These are phyloP conservation scores for Carduelis carduelis DNA, from an alignment of 2,797 vertebrate species.

Conservation along the genomic window DNA sequence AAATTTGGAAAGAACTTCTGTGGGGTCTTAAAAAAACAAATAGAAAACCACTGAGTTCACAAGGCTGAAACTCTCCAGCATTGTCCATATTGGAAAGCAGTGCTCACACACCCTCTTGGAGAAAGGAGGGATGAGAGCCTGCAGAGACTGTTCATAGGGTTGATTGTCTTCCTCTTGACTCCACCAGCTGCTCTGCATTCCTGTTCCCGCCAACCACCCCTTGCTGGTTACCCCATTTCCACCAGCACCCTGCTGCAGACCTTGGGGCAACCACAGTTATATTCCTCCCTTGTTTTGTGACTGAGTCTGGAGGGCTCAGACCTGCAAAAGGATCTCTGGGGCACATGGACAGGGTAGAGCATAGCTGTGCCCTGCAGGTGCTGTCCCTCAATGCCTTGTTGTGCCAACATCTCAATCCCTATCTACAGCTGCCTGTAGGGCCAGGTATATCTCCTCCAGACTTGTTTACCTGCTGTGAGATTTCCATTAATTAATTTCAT, in stretches of 20 bases:
- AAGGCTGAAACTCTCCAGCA: background rate
- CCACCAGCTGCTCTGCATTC: background rate
- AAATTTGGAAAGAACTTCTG: background rate
- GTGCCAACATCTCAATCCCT: background rate
- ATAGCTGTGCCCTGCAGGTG: background rate
- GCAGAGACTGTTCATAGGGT: background rate
- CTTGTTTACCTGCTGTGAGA: background rate
- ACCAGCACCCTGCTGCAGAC: background rate
- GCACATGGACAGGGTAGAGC: background rate
- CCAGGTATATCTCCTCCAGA: background rate
- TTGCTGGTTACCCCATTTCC: background rate
- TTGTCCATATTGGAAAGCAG: background rate
- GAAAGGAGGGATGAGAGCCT: background rate
- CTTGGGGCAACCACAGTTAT: background rate
- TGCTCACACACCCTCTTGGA: background rate
- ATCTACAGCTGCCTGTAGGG: background rate
- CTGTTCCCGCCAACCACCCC: background rate
- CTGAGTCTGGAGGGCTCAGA: background rate
- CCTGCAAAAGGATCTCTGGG: background rate
- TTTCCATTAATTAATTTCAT: background rate
- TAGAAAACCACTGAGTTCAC: background rate
- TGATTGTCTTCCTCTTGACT: rapidly evolving
- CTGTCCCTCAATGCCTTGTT: background rate
- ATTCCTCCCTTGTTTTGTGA: background rate
- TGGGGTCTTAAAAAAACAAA: background rate